Evolutionary conservation across 1,140 invertebrate genomes (phyloP).

Genomic region (Cyrtorhinus lividipennis): DNA sequence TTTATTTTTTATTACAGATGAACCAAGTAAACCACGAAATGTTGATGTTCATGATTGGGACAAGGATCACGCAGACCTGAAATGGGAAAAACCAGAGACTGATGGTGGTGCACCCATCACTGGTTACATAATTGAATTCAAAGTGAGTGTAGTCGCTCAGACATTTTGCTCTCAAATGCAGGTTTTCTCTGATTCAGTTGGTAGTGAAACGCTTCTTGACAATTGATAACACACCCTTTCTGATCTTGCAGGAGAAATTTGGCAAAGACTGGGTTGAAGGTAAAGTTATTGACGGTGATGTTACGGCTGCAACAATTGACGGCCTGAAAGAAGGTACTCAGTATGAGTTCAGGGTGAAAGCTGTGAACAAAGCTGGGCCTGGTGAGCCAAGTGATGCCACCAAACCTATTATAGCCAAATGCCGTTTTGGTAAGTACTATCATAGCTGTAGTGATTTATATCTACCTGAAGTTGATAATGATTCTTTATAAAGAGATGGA

Average conservation of each 20-base stretch:
- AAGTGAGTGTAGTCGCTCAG: slow-evolving; percentile 36
- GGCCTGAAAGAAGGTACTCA: slow-evolving; percentile 86
- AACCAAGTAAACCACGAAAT: slow-evolving; percentile 79
- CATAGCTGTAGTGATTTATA: too few species aligned
- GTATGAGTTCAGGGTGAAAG: slow-evolving; percentile 92
- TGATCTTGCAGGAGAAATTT: slow-evolving; percentile 53
- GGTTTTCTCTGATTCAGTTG: not conserved
- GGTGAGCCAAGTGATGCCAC: slow-evolving; percentile 88
- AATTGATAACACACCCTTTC: not conserved
- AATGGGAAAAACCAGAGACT: slow-evolving; percentile 75
- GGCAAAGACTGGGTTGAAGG: slow-evolving; percentile 74
- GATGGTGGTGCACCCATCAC: slow-evolving; percentile 92
- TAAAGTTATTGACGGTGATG: slow-evolving; percentile 63
- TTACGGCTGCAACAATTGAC: slow-evolving; percentile 59
- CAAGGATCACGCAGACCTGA: slow-evolving; percentile 84
- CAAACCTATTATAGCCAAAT: slow-evolving; percentile 90
- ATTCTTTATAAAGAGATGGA: too few species aligned
- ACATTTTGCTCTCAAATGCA: too few species aligned
- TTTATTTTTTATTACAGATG: slow-evolving; percentile 58
- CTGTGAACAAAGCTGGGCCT: slow-evolving; percentile 89
- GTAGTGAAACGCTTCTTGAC: too few species aligned
- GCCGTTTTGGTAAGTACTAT: slow-evolving; percentile 49
- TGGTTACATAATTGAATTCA: slow-evolving; percentile 83
- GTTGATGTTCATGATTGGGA: slow-evolving; percentile 93
- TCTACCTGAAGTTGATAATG: too few species aligned